These are phyloP conservation scores for Papilio aristodemus DNA, from an alignment of 1,140 invertebrate genomes.

Conservation along the genomic window DNA sequence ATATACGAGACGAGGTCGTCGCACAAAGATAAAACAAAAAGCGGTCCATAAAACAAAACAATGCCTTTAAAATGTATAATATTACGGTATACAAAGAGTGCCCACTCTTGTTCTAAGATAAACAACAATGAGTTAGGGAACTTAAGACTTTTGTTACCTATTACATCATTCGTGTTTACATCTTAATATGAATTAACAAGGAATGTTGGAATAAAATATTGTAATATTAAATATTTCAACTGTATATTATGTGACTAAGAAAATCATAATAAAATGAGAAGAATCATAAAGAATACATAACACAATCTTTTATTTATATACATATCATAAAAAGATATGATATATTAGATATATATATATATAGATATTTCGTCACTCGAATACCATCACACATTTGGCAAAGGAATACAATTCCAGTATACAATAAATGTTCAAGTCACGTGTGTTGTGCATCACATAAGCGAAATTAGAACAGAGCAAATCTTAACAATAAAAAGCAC, in stretches of 20 bases:
- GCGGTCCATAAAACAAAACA: slow-evolving; percentile 40
- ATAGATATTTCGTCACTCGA: background rate
- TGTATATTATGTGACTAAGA: no score
- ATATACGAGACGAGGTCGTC: slow-evolving; percentile 14
- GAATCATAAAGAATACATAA: no score
- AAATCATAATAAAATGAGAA: no score
- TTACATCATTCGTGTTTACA: no score
- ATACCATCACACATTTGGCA: slow-evolving; percentile 1
- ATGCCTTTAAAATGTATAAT: slow-evolving; percentile 37
- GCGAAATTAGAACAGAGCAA: background rate
- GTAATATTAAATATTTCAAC: no score
- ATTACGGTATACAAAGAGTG: slow-evolving; percentile 37
- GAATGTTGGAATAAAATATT: no score
- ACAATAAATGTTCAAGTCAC: background rate
- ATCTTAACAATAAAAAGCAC: background rate
- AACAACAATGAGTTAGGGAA: slow-evolving; percentile 10
- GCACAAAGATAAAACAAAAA: slow-evolving; percentile 34
- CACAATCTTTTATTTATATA: no score
- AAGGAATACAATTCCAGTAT: slow-evolving; percentile 3
- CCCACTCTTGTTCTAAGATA: slow-evolving; percentile 15
- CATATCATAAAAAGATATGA: no score
- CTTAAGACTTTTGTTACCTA: background rate
- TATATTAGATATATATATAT: background rate
- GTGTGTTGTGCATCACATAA: background rate
- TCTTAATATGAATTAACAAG: no score